Base-by-base conservation (phyloP, 1,140 invertebrate species). In the Drosophila pandora region DNA sequence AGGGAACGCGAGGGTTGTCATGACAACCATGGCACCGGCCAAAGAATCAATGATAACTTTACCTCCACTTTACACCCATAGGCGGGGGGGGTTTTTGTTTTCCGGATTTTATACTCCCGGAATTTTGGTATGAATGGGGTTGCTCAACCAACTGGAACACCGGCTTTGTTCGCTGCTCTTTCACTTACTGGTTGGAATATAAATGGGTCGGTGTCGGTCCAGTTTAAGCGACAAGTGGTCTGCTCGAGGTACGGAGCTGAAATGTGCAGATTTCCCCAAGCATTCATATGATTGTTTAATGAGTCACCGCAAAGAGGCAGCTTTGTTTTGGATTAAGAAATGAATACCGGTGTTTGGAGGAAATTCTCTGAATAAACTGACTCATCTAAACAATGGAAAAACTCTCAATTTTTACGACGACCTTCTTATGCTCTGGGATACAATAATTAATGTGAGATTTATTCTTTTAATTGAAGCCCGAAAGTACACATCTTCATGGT, bases 101-200 rank as follows among this genome's bases (percentile, higher is more conserved):
- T 61, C 53, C 34, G 34, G 49, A 25, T 43, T 43, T 37, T 37
- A n/a, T 59, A 56, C 54, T 52, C 41, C 62, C 58, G 59, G 65
- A 78, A 59, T 78, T 63, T 43, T 39, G 61, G 58, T 76, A 22
- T 70, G 64, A 69, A 69, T 82, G 78, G 32, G 49, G 53, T 72
- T 87, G 83, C 60, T 87, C 75, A 87, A 78, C 83, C 81, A 73
- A 88, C 62, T 88, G 82, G 83, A 87, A 87, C 83, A 75, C 50
- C 48, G 50, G 64, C 50, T 57, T 50, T 58, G 25, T 58, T 65
- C 53, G 68, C 9, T 45, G 37, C n/a, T 56, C 45, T 21, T 28
- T 13, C 28, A 52, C 54, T 75, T 53, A n/a, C 34, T 37, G 34
- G 34, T 37, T 37, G 34, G 34, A 37, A 12, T 37, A 37, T 37